A percentile compares a stretch with the other conserved stretches of the same genome.
phyloP scores from a whole-genome alignment of 2,888 invertebrate genomes.

The Pyrochroa serraticornis region DNA sequence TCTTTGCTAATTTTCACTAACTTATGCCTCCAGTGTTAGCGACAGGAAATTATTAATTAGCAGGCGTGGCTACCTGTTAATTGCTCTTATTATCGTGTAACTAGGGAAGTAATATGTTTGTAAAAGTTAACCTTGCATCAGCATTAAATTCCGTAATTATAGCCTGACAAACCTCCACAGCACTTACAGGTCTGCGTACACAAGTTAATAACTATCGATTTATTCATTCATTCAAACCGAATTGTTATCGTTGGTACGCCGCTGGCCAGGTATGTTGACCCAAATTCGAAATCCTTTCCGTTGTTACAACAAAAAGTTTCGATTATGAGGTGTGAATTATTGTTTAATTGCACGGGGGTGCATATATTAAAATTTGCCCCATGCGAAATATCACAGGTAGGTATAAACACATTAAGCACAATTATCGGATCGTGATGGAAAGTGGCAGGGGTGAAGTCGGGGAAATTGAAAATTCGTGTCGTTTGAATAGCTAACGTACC shows the following conservation, averaged over 20 bases:
- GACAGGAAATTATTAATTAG: too few relatives aligned
- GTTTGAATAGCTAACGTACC: too few relatives aligned
- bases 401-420: conserved; percentile 19
- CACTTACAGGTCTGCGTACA: conserved; percentile 25
- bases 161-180: conserved; percentile 3
- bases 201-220: conserved; percentile 26
- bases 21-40: too few relatives aligned
- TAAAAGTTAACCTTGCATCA: conserved; percentile 8
- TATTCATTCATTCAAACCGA: conserved; percentile 6
- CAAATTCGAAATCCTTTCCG: conserved; percentile 11
- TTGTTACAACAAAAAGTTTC: conserved; percentile 10
- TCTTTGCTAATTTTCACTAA: too few relatives aligned
- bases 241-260: conserved; percentile 1
- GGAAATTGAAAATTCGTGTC: too few relatives aligned
- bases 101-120: too few relatives aligned
- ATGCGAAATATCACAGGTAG: conserved; percentile 10
- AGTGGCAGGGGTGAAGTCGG: not conserved
- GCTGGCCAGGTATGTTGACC: conserved; percentile 10
- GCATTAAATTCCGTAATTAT: conserved; percentile 8
- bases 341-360: conserved; percentile 20
- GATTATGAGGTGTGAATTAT: conserved; percentile 19
- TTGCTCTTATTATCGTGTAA: too few relatives aligned
- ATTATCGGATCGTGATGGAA: conserved; percentile 12
- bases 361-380: conserved; percentile 17
- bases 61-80: too few relatives aligned